These are phyloP conservation scores for Penaeus monodon DNA, from an alignment of 2,888 invertebrate genomes.

Conservation along the genomic window DNA sequence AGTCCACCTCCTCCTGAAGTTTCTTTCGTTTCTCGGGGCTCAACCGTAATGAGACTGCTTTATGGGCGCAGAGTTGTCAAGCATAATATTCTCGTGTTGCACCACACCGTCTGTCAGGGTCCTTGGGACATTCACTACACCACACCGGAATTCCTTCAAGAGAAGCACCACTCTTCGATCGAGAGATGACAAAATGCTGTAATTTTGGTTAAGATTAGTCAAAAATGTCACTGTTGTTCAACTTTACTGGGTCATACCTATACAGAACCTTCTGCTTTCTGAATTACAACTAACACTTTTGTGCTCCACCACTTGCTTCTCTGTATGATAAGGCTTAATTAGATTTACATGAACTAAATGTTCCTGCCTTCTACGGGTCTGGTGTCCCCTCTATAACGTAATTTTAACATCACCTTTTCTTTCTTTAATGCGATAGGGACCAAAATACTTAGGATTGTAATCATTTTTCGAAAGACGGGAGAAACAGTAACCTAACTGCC, in stretches of 20 bases:
- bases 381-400: not conserved
- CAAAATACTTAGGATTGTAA: too few relatives aligned
- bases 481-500: too few relatives aligned
- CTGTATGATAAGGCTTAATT: not conserved
- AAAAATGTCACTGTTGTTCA: too few relatives aligned
- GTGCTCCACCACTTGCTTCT: not conserved
- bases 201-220: too few relatives aligned
- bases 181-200: too few relatives aligned
- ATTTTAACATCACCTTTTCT: not conserved
- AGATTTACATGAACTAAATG: not conserved
- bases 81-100: not conserved
- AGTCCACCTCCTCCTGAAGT: too few relatives aligned
- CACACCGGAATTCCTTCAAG: not conserved
- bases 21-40: too few relatives aligned
- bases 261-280: too few relatives aligned
- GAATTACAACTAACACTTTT: not conserved
- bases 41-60: too few relatives aligned
- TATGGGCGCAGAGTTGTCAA: too few relatives aligned
- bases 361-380: not conserved
- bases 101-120: not conserved
- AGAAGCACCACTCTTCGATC: not conserved
- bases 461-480: too few relatives aligned
- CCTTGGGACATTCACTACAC: not conserved
- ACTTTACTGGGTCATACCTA: too few relatives aligned
- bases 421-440: not conserved